Conservation (phyloP, 2,797 vertebrate genomes). For the Lateolabrax maculatus region DNA sequence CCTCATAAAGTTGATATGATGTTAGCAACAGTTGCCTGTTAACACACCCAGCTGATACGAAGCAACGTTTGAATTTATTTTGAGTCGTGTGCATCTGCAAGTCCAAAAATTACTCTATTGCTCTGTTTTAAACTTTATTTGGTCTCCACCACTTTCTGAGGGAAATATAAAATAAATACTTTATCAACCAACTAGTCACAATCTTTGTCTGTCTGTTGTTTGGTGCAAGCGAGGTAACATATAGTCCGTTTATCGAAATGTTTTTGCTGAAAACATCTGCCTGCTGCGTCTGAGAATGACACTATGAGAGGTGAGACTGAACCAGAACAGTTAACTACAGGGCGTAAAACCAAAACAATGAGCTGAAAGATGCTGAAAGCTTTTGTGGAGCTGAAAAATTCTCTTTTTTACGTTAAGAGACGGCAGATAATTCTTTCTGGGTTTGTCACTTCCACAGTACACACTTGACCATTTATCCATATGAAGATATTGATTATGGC, state of each 20-base stretch:
- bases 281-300: too few relatives aligned
- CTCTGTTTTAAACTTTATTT: too few relatives aligned
- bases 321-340: too few relatives aligned
- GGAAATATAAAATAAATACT: too few relatives aligned
- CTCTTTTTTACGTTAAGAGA: neutral
- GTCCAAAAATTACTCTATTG: neutral
- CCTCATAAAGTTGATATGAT: neutral
- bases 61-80: neutral
- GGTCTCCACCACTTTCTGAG: neutral
- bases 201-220: neutral
- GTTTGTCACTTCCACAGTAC: neutral
- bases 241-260: neutral
- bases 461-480: neutral
- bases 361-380: neutral
- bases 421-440: neutral
- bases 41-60: neutral
- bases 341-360: neutral
- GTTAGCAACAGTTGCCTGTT: neutral
- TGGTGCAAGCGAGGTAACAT: neutral
- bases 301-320: too few relatives aligned
- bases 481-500: neutral
- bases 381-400: neutral
- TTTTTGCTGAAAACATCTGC: too few relatives aligned
- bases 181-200: too few relatives aligned
- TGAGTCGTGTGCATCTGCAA: neutral